Conservation (phyloP, 2,113 vertebrate species). For the Notothenia rossii region DNA sequence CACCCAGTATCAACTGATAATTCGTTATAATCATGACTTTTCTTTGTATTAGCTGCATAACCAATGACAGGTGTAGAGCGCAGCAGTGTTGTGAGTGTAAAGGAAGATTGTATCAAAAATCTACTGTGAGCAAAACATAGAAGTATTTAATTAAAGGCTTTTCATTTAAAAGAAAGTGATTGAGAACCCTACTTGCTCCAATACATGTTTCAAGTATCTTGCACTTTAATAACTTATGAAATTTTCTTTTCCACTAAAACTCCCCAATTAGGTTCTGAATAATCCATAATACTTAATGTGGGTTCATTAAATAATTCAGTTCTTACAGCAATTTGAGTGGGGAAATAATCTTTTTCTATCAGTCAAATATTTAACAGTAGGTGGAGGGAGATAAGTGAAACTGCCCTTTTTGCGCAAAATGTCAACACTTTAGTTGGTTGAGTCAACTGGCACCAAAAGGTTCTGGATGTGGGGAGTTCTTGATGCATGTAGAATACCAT, state of each 20-base stretch:
- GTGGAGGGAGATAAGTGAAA: neutral
- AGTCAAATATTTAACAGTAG: neutral
- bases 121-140: too few species aligned
- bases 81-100: neutral
- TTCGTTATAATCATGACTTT: neutral
- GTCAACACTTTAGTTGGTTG: neutral
- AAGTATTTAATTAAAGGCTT: neutral
- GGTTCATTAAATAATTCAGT: neutral
- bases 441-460: slow-evolving; percentile 5
- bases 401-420: slow-evolving; percentile 5
- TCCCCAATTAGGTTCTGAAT: neutral
- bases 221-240: neutral
- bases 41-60: neutral
- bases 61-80: neutral
- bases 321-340: neutral
- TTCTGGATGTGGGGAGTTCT: neutral
- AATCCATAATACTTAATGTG: neutral
- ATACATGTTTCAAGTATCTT: neutral
- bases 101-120: too few species aligned
- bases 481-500: neutral
- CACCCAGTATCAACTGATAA: slow-evolving; percentile 15
- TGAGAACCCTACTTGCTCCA: neutral
- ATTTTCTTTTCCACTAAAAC: neutral
- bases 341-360: neutral
- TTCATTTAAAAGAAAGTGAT: neutral